Evolutionary conservation across 1,140 invertebrate genomes (phyloP).

Genomic region (Lepidurus arcticus): DNA sequence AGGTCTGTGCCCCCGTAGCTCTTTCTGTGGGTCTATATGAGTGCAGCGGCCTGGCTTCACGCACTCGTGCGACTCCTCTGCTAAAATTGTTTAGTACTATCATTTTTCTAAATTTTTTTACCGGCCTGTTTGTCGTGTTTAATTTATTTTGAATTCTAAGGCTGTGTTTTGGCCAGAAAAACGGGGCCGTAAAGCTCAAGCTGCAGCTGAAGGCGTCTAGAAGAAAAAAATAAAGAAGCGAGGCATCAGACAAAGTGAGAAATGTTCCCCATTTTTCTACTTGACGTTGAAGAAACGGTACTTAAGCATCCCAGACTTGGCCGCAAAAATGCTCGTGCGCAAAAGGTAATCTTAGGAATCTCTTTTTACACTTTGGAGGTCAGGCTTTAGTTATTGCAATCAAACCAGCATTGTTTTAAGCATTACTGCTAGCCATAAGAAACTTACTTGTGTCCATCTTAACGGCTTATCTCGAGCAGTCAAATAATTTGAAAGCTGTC

Average conservation of each 20-base stretch:
- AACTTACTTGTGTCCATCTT: background rate
- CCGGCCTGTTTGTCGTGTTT: background rate
- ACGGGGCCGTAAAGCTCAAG: background rate
- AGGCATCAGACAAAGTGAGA: background rate
- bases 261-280: conserved; percentile 6
- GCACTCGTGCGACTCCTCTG: background rate
- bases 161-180: background rate
- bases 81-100: background rate
- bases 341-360: background rate
- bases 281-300: conserved; percentile 15
- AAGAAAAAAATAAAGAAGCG: background rate
- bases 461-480: background rate
- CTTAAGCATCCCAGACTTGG: conserved; percentile 12
- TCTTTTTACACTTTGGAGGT: background rate
- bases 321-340: background rate
- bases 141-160: background rate
- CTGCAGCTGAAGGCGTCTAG: too few relatives aligned
- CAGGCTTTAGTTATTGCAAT: background rate
- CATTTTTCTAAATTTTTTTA: background rate
- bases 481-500: background rate
- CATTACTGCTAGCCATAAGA: background rate
- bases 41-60: background rate
- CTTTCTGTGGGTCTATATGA: background rate
- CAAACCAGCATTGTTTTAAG: background rate
- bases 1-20: too few relatives aligned